A percentile compares a stretch with the other conserved stretches of the same genome.
These are phyloP conservation scores for Ormyrus nitidulus DNA, from an alignment of 2,888 invertebrate genomes.

Conservation along the genomic window DNA sequence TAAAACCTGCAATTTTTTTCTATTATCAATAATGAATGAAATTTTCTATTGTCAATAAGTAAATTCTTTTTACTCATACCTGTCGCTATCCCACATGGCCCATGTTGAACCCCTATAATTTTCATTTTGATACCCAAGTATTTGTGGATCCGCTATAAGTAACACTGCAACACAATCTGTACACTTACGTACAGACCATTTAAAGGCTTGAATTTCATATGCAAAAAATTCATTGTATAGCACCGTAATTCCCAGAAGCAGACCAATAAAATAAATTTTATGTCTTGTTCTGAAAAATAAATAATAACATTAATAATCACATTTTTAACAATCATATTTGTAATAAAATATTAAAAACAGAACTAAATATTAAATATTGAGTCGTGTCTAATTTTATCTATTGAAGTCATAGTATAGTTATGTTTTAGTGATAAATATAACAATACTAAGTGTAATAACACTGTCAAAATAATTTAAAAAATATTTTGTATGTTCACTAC, in stretches of 20 bases:
- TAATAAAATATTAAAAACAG: too few relatives aligned
- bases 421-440: neutral
- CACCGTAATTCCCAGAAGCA: constrained; percentile 63
- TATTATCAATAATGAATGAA: too few relatives aligned
- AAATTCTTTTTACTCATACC: constrained; percentile 77
- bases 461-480: too few relatives aligned
- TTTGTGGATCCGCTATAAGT: constrained; percentile 93
- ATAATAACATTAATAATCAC: neutral
- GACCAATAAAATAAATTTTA: constrained; percentile 61
- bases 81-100: constrained; percentile 91
- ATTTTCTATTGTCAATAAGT: neutral
- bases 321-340: neutral
- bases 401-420: constrained; percentile 5
- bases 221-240: constrained; percentile 79
- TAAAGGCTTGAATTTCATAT: constrained; percentile 77
- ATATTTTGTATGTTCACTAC: too few relatives aligned
- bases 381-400: constrained; percentile 38
- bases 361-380: constrained; percentile 1
- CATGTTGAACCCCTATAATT: constrained; percentile 81
- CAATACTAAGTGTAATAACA: neutral
- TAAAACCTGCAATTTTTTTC: too few relatives aligned
- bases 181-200: constrained; percentile 75
- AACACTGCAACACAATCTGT: constrained; percentile 81
- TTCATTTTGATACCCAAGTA: constrained; percentile 89
- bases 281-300: constrained; percentile 63